Conservation (phyloP, 2,888 invertebrate genomes). For the Eristalis tenax region DNA sequence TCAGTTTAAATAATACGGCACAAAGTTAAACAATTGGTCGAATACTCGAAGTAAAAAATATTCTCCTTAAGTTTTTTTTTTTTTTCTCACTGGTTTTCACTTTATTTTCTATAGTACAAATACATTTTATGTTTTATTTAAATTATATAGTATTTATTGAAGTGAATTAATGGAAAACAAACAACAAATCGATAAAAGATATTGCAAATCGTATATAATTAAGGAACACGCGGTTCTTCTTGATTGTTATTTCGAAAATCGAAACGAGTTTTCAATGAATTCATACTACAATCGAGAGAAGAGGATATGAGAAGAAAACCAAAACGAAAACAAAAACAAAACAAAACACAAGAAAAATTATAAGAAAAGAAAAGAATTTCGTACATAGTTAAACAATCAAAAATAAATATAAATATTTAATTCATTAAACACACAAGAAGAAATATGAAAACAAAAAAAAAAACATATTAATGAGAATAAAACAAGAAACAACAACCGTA, state of each 20-base stretch:
- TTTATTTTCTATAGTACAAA: slow-evolving; percentile 66
- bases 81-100: slow-evolving; percentile 44
- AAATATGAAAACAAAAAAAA: slow-evolving; percentile 18
- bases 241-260: slow-evolving; percentile 59
- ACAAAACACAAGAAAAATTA: slow-evolving; percentile 36
- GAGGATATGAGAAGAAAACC: slow-evolving; percentile 11
- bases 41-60: slow-evolving; percentile 27
- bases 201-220: slow-evolving; percentile 38
- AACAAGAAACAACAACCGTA: slow-evolving; percentile 40
- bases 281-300: slow-evolving; percentile 49
- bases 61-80: not conserved
- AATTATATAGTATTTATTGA: slow-evolving; percentile 59
- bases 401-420: slow-evolving; percentile 65
- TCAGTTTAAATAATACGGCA: slow-evolving; percentile 40
- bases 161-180: slow-evolving; percentile 26
- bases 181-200: slow-evolving; percentile 14
- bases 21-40: slow-evolving; percentile 66
- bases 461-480: slow-evolving; percentile 33
- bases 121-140: slow-evolving; percentile 58
- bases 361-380: slow-evolving; percentile 45
- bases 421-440: slow-evolving; percentile 51
- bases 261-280: slow-evolving; percentile 62
- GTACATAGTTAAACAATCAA: slow-evolving; percentile 72
- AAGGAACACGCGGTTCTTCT: slow-evolving; percentile 65
- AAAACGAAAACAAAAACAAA: slow-evolving; percentile 24